A percentile compares a stretch with the other conserved stretches of the same genome.
Conservation (phyloP, 2,113 vertebrate genomes). For the Coregonus clupeaformis region DNA sequence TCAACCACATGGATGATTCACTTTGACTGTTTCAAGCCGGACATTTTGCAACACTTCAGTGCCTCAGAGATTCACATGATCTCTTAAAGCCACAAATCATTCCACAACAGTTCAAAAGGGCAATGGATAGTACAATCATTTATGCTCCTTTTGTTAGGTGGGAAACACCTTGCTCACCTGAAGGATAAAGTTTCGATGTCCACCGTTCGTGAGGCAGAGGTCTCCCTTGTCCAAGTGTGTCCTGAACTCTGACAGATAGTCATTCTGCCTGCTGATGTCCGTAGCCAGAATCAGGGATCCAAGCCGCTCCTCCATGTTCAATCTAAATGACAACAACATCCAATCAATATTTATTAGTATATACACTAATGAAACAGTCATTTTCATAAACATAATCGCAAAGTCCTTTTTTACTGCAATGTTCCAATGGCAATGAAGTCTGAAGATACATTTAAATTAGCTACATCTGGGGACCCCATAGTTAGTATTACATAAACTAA, state of each 20-base stretch:
- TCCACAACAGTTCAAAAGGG: neutral
- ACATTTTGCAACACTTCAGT: too few relatives aligned
- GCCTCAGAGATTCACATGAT: too few relatives aligned
- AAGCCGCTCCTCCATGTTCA: conserved; percentile 82
- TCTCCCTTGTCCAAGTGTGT: conserved; percentile 79
- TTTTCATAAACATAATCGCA: too few relatives aligned
- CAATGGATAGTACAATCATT: neutral
- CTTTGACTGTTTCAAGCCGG: neutral
- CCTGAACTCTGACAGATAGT: conserved; percentile 80
- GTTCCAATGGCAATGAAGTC: too few relatives aligned
- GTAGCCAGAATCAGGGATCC: conserved; percentile 85
- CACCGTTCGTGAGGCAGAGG: conserved; percentile 70
- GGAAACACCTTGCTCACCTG: conserved; percentile 69
- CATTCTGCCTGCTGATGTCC: conserved; percentile 84
- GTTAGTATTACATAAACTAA: too few relatives aligned
- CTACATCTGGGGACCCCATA: too few relatives aligned
- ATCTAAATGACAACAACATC: conserved; percentile 61
- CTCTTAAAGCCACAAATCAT: too few relatives aligned
- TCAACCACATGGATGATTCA: neutral
- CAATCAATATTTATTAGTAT: neutral
- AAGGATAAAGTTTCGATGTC: conserved; percentile 80
- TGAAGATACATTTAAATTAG: too few relatives aligned
- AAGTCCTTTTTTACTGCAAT: too few relatives aligned
- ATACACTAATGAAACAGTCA: too few relatives aligned
- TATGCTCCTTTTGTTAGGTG: neutral